Percentiles rank a stretch among this genome's conserved stretches.
These are phyloP conservation scores for Leptinotarsa undecemlineata DNA, from an alignment of 1,140 invertebrate genomes.

Conservation along the genomic window DNA sequence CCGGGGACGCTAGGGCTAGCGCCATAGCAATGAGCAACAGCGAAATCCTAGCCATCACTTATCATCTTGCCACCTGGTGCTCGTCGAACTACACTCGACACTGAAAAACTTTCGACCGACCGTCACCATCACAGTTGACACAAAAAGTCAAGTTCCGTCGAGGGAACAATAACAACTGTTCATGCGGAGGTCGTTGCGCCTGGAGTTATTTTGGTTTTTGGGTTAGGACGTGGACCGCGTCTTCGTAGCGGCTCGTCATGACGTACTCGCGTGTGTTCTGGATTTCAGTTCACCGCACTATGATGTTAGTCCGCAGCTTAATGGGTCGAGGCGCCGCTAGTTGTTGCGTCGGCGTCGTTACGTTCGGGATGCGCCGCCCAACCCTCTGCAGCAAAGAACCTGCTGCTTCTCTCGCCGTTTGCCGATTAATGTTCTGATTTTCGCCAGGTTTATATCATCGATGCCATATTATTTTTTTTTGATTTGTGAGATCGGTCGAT, in stretches of 20 bases:
- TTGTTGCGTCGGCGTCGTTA: conserved; percentile 55
- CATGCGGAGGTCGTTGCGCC: conserved; percentile 17
- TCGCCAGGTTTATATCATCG: conserved; percentile 38
- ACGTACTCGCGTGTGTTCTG: conserved; percentile 37
- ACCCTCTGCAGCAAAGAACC: conserved; percentile 50
- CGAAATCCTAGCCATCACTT: conserved; percentile 49
- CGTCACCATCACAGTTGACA: neutral
- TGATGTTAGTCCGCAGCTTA: conserved; percentile 54
- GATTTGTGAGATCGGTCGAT: conserved; percentile 24
- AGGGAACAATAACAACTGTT: conserved; percentile 13
- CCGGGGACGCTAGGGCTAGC: conserved; percentile 62
- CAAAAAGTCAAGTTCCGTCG: neutral
- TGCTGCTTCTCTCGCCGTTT: conserved; percentile 43
- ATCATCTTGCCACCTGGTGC: conserved; percentile 33
- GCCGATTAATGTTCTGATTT: conserved; percentile 34
- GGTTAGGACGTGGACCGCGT: conserved; percentile 2
- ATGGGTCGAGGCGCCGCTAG: conserved; percentile 52
- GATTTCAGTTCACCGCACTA: conserved; percentile 53
- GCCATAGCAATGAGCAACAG: conserved; percentile 48
- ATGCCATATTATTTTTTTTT: conserved; percentile 24
- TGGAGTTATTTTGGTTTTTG: conserved; percentile 24
- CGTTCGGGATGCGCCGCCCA: conserved; percentile 48
- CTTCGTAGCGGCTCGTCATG: conserved; percentile 13
- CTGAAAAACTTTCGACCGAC: neutral
- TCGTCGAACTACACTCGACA: neutral